Evolutionary conservation across 1,140 invertebrate genomes (phyloP).

Genomic region (Drosophila athabasca): DNA sequence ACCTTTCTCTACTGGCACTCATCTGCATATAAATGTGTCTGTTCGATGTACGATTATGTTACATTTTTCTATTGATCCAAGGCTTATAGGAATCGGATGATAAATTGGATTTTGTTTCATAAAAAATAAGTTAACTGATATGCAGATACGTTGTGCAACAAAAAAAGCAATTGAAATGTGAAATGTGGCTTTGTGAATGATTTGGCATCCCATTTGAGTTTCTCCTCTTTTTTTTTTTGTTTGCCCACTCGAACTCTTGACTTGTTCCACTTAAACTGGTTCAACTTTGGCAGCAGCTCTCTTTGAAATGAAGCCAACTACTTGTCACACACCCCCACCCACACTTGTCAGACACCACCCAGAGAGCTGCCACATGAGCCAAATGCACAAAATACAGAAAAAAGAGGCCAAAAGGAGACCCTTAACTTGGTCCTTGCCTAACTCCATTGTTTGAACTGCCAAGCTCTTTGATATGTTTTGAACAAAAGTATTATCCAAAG

Average conservation of each 20-base stretch:
- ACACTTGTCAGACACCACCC: not conserved
- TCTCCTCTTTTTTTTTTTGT: not conserved
- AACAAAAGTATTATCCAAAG: slow-evolving; percentile 57
- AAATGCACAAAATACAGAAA: slow-evolving; percentile 6
- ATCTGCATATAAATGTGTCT: slow-evolving; percentile 18
- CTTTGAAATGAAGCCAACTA: slow-evolving; percentile 70
- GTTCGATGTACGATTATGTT: slow-evolving; percentile 21
- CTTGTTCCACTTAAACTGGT: slow-evolving; percentile 32
- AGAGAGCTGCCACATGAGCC: slow-evolving; percentile 26
- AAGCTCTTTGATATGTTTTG: slow-evolving; percentile 33
- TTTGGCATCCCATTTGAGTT: slow-evolving; percentile 1
- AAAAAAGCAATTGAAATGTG: slow-evolving; percentile 18
- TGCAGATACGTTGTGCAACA: not conserved
- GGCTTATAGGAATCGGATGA: slow-evolving; percentile 5
- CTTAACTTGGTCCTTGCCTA: slow-evolving; percentile 34
- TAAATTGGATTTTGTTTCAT: slow-evolving; percentile 37
- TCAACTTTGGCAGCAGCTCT: slow-evolving; percentile 47
- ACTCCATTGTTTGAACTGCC: slow-evolving; percentile 34
- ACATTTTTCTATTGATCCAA: slow-evolving; percentile 18
- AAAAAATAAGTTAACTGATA: slow-evolving; percentile 8
- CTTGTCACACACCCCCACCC: slow-evolving; percentile 41
- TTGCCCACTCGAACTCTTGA: slow-evolving; percentile 25
- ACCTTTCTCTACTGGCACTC: slow-evolving; percentile 7
- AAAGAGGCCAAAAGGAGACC: slow-evolving; percentile 48
- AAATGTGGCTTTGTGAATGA: slow-evolving; percentile 1